phyloP scores from a whole-genome alignment of 2,113 vertebrate genomes.

The Oncorhynchus mykiss region DNA sequence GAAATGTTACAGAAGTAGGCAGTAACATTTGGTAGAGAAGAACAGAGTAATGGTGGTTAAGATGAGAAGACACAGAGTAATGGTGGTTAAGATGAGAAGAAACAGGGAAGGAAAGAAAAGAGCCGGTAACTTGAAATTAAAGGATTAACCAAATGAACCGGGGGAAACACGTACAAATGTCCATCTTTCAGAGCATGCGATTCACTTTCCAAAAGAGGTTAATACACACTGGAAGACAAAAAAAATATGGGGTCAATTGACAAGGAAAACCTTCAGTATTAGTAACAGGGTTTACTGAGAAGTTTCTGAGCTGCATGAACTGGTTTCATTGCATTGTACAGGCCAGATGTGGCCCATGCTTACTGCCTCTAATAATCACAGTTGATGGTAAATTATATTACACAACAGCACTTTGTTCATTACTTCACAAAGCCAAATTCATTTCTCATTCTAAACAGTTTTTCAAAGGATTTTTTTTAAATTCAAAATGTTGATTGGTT shows the following conservation, averaged over 20 bases:
- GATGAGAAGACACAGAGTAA: background rate
- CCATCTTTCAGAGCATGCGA: slow-evolving; percentile 33
- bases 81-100: background rate
- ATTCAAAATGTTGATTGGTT: background rate
- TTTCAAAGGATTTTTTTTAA: background rate
- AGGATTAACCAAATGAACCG: slow-evolving; percentile 38
- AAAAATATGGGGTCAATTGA: slow-evolving; percentile 28
- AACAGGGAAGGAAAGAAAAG: slow-evolving; percentile 1
- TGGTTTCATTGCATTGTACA: background rate
- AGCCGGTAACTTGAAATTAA: slow-evolving; percentile 44
- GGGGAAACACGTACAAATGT: slow-evolving; percentile 30
- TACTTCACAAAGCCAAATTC: too few species aligned
- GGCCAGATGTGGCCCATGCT: background rate
- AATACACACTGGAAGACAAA: slow-evolving; percentile 17
- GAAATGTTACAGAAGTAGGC: background rate
- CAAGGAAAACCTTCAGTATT: slow-evolving; percentile 40
- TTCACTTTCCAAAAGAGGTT: slow-evolving; percentile 24
- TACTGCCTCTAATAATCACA: background rate
- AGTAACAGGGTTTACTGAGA: slow-evolving; percentile 18
- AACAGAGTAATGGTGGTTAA: background rate
- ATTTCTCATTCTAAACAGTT: too few species aligned
- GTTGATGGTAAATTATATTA: background rate
- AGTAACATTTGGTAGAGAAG: background rate
- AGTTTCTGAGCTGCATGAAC: background rate
- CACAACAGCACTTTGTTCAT: too few species aligned